Percentiles rank a stretch among this genome's conserved stretches.
These are phyloP conservation scores for Sebastes fasciatus DNA, from an alignment of 2,113 vertebrate genomes.

Conservation along the genomic window DNA sequence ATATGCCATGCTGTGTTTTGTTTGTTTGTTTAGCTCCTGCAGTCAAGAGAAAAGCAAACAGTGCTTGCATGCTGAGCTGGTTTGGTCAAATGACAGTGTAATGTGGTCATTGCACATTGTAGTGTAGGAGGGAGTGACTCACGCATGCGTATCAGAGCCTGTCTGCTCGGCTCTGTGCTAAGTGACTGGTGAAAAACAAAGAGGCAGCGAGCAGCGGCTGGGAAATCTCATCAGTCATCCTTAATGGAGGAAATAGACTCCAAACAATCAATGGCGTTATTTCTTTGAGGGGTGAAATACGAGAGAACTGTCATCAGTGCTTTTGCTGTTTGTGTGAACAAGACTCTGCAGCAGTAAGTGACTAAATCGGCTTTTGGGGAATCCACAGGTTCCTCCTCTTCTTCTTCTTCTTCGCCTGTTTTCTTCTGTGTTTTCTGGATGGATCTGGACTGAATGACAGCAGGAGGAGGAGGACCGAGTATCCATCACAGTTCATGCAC, in stretches of 20 bases:
- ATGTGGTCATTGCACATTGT: constrained; percentile 40
- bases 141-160: constrained; percentile 79
- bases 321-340: neutral
- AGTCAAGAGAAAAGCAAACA: constrained; percentile 17
- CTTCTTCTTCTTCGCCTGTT: neutral
- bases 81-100: constrained; percentile 18
- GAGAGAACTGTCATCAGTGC: neutral
- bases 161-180: constrained; percentile 37
- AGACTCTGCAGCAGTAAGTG: constrained; percentile 33
- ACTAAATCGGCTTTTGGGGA: constrained; percentile 37
- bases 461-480: neutral
- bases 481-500: too few species aligned
- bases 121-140: constrained; percentile 68
- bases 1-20: neutral
- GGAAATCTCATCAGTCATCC: constrained; percentile 61
- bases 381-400: constrained; percentile 74
- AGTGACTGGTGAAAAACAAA: constrained; percentile 81
- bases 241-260: constrained; percentile 42
- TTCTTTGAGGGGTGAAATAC: constrained; percentile 22
- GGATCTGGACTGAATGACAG: constrained; percentile 39
- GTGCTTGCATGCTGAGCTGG: neutral
- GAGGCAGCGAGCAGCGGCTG: constrained; percentile 65
- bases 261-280: constrained; percentile 2
- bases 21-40: neutral
- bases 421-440: constrained; percentile 20